Base-by-base conservation (phyloP, 1,140 invertebrate genomes). In the Aphelenchoides avenae region DNA sequence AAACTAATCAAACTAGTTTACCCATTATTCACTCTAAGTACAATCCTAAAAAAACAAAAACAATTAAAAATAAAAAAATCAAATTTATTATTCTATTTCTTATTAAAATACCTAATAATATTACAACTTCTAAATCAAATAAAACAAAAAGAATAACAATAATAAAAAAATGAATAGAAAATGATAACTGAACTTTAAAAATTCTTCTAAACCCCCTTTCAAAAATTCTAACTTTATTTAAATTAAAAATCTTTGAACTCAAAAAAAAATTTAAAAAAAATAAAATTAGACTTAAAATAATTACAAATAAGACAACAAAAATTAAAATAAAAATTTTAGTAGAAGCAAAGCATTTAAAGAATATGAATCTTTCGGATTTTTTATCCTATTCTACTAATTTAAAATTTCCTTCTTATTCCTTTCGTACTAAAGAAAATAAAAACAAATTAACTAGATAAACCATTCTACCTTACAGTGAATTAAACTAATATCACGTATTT, bases 121-220 rank as follows among this genome's bases (percentile, higher is more conserved):
- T 62, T 39, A 69, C 20, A 69, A 64, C 62, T 51, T 57, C 37
- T 30, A 64, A 48, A 68, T 64, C 47, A 69, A 64, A 64, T 65
- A 61, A 56, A 13, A 61, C 43, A 66, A 61, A 61, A n/a, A n/a
- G n/a, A n/a, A n/a, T n/a, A n/a, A n/a, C n/a, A n/a, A 55, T 55
- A 42, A 36, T 41, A 70, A 71, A 34, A 20, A 24, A 13, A 36
- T 4, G 33, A 54, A 4, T 1, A 37, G 57, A 9, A 26, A 66
- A 67, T 67, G n/a, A 61, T 67, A 39, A 58, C 55, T 29, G 54
- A 20, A 60, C 18, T 26, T 59, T 63, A 6, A 61, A 42, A 67
- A 66, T 34, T 18, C 52, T 60, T 15, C 27, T 15, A 60, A 67
- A 67, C 18, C 62, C 63, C 13, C 57, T 67, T 63, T 57, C 54